phyloP scores from a whole-genome alignment of 2,888 invertebrate genomes.

The Cremastinae sp. region DNA sequence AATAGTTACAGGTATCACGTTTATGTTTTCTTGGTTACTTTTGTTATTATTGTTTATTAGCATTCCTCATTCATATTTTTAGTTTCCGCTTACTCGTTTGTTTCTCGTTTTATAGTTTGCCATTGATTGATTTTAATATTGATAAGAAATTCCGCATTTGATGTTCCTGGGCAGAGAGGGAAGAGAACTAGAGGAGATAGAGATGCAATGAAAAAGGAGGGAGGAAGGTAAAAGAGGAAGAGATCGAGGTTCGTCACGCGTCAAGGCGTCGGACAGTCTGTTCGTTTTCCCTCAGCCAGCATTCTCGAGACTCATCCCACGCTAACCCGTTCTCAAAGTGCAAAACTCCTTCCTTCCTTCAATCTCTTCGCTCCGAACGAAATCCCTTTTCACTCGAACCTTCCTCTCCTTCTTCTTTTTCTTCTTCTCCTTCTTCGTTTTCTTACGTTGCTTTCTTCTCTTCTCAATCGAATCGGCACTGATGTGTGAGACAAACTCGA shows the following conservation, averaged over 20 bases:
- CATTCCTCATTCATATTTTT: too few relatives aligned
- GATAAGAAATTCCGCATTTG: too few relatives aligned
- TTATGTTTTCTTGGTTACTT: too few relatives aligned
- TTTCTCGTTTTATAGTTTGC: constrained; percentile 1
- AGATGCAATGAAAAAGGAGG: constrained; percentile 26
- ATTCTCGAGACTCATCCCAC: constrained; percentile 56
- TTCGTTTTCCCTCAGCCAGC: constrained; percentile 59
- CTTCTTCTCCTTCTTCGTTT: background rate
- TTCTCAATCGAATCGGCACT: background rate
- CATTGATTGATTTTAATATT: constrained; percentile 12
- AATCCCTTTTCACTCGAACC: constrained; percentile 60
- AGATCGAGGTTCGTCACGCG: constrained; percentile 66
- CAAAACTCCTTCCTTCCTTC: constrained; percentile 49
- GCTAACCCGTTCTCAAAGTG: constrained; percentile 61
- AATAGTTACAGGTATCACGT: too few relatives aligned
- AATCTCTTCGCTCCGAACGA: constrained; percentile 40
- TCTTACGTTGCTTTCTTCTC: background rate
- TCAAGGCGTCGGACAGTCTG: constrained; percentile 62
- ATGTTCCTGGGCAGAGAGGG: constrained; percentile 18
- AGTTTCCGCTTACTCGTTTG: too few relatives aligned
- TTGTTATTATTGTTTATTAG: too few relatives aligned
- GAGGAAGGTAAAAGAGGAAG: constrained; percentile 50
- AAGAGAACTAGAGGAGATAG: constrained; percentile 24
- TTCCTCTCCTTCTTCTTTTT: constrained; percentile 38
- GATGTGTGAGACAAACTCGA: too few relatives aligned